These are phyloP conservation scores for Cydia splendana DNA, from an alignment of 1,140 invertebrate species.

Conservation along the genomic window DNA sequence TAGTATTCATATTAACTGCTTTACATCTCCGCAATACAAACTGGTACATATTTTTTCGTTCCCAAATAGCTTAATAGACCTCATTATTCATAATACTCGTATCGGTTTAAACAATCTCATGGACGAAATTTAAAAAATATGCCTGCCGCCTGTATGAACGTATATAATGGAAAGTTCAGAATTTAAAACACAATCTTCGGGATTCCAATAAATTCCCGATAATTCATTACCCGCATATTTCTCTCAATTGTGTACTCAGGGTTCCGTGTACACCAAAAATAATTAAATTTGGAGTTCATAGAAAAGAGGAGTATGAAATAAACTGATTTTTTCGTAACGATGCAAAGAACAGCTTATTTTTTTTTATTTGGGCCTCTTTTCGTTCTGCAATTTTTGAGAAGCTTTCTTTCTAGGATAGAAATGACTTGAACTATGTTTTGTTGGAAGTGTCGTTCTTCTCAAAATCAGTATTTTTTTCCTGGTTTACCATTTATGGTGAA, in stretches of 20 bases:
- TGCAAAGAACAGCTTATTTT: too few relatives aligned
- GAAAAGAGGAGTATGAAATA: too few relatives aligned
- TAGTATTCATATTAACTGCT: too few relatives aligned
- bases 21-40: too few relatives aligned
- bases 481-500: too few relatives aligned
- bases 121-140: neutral
- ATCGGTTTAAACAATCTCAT: conserved; percentile 4
- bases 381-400: too few relatives aligned
- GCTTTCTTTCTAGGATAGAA: too few relatives aligned
- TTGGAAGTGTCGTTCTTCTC: too few relatives aligned
- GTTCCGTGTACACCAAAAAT: neutral
- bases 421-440: too few relatives aligned
- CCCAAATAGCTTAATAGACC: neutral
- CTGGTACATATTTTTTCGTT: neutral
- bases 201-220: conserved; percentile 14
- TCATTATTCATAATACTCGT: neutral
- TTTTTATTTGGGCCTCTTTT: too few relatives aligned
- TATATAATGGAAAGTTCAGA: neutral
- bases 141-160: neutral
- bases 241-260: neutral
- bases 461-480: too few relatives aligned
- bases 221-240: conserved; percentile 17
- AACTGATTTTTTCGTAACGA: too few relatives aligned
- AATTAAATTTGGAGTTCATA: neutral
- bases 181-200: conserved; percentile 10